Evolutionary conservation across 2,113 vertebrate species (phyloP), one percentile per base, ranked within the genome.

Genomic region (Abramis brama): DNA sequence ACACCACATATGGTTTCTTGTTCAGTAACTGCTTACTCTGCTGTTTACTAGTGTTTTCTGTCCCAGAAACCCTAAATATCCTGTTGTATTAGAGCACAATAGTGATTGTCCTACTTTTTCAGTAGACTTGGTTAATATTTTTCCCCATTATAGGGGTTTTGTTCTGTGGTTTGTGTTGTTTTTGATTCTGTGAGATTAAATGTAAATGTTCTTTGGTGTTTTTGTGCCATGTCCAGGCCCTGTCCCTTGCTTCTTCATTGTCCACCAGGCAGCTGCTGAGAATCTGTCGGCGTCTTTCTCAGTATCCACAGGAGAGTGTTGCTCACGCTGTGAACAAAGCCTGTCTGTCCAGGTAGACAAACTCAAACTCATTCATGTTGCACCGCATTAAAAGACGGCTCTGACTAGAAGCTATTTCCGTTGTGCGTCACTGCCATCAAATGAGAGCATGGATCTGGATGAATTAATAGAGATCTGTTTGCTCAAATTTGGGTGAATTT

Each of bases 181-280:
- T 79, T 23, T 62, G 43, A 2, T 25, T 60, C 27, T 33, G 13
- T 36, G 66, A 39, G 71, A 45, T 74, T 5, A 47, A 74, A 25
- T 45, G 10, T 27, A 47, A 75, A 27, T 50, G n/a, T 47, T 85
- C 55, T 84, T 66, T 68, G 19, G 21, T 89, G 59, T 59, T 57
- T 86, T 68, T 86, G 66, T 86, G 57, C 89, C 36, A 83, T 66
- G 89, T 12, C 68, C 87, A 99, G 98, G 95, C 96, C 0, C 96
- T 97, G 71, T 99, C 97, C 6, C 90, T 99, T 90, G 97, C 98
- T 68, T 96, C 97, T 0, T 99, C 97, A 45, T 94, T 99, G 64
- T 99, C 98, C 68, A 99, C 97, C 80, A 95, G 98, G 68, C 98
- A 99, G 60, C 92, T 99, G 5, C 59, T 99, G 88, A 93, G 98